A percentile compares a stretch with the other conserved stretches of the same genome.
phyloP scores from a whole-genome alignment of 92 coral and sea anemone genomes.

The Epizoanthus fatuus region DNA sequence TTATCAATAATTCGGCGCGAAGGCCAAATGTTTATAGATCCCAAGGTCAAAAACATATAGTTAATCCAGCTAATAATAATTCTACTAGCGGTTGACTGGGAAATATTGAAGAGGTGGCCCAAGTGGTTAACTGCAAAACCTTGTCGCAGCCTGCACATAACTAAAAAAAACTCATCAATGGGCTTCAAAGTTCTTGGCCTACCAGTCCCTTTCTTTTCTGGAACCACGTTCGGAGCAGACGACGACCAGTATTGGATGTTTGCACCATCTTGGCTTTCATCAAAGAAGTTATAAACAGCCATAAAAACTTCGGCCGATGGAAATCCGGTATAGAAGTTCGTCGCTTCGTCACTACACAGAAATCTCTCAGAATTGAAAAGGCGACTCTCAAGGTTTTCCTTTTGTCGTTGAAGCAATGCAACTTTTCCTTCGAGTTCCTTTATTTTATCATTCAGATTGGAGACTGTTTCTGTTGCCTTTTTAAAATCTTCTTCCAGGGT shows the following conservation, averaged over 20 bases:
- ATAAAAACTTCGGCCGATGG: slow-evolving; percentile 39
- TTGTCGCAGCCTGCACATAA: slow-evolving; percentile 79
- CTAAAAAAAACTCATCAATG: slow-evolving; percentile 59
- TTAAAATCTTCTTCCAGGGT: no score
- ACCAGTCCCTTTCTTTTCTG: slow-evolving; percentile 22
- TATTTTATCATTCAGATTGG: no score
- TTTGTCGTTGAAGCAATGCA: background rate
- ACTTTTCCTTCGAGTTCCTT: no score
- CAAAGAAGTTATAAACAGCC: slow-evolving; percentile 18
- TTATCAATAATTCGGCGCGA: slow-evolving; percentile 34
- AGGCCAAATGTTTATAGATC: slow-evolving; percentile 62
- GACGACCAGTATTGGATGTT: slow-evolving; percentile 34
- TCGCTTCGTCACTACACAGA: slow-evolving; percentile 12
- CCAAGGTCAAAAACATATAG: slow-evolving; percentile 63
- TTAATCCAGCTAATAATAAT: slow-evolving; percentile 67
- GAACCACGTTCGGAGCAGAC: background rate
- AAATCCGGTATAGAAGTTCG: slow-evolving; percentile 49
- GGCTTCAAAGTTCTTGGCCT: slow-evolving; percentile 43
- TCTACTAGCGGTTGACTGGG: slow-evolving; percentile 58
- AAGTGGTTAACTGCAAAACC: slow-evolving; percentile 67
- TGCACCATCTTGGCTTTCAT: slow-evolving; percentile 23
- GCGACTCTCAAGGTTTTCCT: slow-evolving; percentile 19
- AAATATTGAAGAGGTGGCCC: slow-evolving; percentile 56
- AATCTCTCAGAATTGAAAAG: slow-evolving; percentile 11
- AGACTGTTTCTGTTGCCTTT: no score